Conservation (phyloP, 2,113 vertebrate genomes). For the Channa maculata region DNA sequence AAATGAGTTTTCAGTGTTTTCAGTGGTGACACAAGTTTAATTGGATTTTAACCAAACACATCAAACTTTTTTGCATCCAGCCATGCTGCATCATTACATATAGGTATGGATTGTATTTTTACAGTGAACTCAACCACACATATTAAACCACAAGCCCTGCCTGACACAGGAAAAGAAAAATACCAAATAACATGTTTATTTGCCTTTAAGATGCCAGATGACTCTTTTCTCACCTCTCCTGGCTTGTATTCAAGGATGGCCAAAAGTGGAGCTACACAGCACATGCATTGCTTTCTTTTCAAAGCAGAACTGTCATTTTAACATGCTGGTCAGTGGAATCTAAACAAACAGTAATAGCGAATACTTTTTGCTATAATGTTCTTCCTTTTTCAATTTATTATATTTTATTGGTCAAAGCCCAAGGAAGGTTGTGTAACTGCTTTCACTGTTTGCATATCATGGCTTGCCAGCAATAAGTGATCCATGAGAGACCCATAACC, state of each 20-base stretch:
- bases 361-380: not conserved
- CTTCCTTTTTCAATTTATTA: not conserved
- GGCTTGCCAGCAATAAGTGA: conserved; percentile 31
- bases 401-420: not conserved
- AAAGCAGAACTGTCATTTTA: no score
- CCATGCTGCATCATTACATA: not conserved
- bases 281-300: not conserved
- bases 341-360: no score
- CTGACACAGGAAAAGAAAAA: not conserved
- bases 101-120: not conserved
- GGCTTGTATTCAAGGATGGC: conserved; percentile 42
- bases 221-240: conserved; percentile 54
- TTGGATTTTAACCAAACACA: no score
- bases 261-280: not conserved
- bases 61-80: no score
- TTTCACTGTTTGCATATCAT: not conserved
- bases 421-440: not conserved
- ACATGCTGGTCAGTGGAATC: no score
- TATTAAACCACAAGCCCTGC: not conserved
- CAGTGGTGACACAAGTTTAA: not conserved
- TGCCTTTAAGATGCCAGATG: conserved; percentile 52
- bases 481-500: conserved; percentile 13
- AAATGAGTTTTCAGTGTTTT: not conserved
- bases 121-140: not conserved
- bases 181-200: not conserved